phyloP scores from a whole-genome alignment of 2,888 invertebrate species.

The Myopa tessellatipennis region DNA sequence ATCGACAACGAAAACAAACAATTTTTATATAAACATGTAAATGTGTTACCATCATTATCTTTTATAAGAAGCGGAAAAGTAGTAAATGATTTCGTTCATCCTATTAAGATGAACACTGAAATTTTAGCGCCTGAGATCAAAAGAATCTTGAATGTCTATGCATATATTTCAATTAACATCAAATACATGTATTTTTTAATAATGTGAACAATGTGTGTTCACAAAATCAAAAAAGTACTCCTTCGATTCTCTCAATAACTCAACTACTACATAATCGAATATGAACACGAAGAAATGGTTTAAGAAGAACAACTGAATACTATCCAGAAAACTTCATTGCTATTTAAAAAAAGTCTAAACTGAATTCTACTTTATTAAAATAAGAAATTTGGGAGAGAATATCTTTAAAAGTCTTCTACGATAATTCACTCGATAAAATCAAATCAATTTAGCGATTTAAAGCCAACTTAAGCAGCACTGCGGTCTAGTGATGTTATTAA shows the following conservation, averaged over 20 bases:
- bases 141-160: conserved; percentile 25
- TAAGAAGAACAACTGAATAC: not conserved
- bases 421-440: too few species aligned
- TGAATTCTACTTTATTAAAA: not conserved
- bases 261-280: not conserved
- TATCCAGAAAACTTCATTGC: not conserved
- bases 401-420: too few species aligned
- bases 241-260: not conserved
- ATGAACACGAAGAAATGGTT: not conserved
- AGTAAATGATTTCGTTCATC: conserved; percentile 26
- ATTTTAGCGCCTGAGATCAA: conserved; percentile 17
- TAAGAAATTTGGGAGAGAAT: not conserved
- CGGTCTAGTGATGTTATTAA: not conserved
- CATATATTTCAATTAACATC: conserved; percentile 19
- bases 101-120: conserved; percentile 17
- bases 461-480: not conserved
- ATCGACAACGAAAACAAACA: conserved; percentile 35
- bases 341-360: not conserved
- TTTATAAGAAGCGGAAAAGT: conserved; percentile 34
- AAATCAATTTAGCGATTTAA: not conserved
- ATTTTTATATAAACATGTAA: conserved; percentile 35
- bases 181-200: not conserved
- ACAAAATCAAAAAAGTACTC: not conserved
- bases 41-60: conserved; percentile 33
- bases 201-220: not conserved